These are phyloP conservation scores for Paralichthys olivaceus DNA, from an alignment of 2,113 vertebrate species.

Conservation along the genomic window DNA sequence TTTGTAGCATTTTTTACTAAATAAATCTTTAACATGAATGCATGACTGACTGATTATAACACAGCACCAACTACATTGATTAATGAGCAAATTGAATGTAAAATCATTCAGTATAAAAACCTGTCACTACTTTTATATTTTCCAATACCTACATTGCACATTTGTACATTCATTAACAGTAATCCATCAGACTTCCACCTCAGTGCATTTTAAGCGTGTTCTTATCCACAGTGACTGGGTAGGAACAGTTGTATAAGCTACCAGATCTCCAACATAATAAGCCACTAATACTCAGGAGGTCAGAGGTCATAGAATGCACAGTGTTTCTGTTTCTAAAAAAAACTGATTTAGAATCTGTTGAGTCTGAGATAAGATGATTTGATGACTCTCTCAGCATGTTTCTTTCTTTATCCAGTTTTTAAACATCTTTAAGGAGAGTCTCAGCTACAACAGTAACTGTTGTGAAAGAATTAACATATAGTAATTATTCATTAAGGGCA, in stretches of 20 bases:
- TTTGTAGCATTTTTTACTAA: not conserved
- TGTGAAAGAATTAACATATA: not conserved
- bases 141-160: no score
- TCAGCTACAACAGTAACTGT: not conserved
- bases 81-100: no score
- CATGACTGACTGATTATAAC: no score
- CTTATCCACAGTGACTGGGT: not conserved
- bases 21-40: no score
- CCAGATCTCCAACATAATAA: conserved; percentile 29
- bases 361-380: no score
- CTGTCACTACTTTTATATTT: no score
- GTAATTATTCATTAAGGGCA: not conserved
- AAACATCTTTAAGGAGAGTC: no score
- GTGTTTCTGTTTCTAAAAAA: not conserved
- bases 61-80: no score
- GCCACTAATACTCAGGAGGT: conserved; percentile 40
- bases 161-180: not conserved
- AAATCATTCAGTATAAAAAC: no score
- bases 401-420: no score
- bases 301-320: conserved; percentile 13
- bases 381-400: no score
- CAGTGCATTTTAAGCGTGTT: conserved; percentile 1
- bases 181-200: not conserved
- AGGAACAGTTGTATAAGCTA: conserved; percentile 33
- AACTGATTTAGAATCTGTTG: no score